A percentile compares a stretch with the other conserved stretches of the same genome.
These are phyloP conservation scores for Caenorhabditis sp. DNA, from an alignment of 2,888 invertebrate species.

Conservation along the genomic window DNA sequence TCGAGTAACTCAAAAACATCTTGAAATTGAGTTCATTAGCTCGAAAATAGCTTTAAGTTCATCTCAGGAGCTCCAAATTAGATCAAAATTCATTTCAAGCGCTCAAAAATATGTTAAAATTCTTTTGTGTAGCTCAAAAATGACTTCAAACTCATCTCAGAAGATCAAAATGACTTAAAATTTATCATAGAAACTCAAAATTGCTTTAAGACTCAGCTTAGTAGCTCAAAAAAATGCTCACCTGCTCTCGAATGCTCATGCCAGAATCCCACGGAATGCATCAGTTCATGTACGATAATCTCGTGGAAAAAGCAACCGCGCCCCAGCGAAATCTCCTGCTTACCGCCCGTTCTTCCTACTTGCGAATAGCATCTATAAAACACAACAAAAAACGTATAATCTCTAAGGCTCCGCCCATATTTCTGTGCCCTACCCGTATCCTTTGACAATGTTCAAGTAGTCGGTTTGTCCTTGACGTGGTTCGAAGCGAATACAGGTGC, in stretches of 20 bases:
- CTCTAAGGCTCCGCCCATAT: background rate
- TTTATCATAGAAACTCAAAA: too few species aligned
- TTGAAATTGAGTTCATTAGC: too few species aligned
- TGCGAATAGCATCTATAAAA: conserved; percentile 69
- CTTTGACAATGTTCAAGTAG: conserved; percentile 70
- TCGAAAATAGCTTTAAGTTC: too few species aligned
- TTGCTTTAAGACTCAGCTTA: too few species aligned
- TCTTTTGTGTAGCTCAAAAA: too few species aligned
- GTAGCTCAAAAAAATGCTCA: conserved; percentile 10
- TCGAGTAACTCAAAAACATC: too few species aligned
- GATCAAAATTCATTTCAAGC: too few species aligned
- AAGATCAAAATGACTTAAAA: too few species aligned
- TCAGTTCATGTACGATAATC: conserved; percentile 69
- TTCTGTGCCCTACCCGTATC: conserved; percentile 59
- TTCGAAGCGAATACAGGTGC: conserved; percentile 71
- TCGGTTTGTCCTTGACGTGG: conserved; percentile 68
- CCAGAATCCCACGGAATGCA: conserved; percentile 69
- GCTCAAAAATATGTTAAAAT: too few species aligned
- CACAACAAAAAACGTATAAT: too few species aligned
- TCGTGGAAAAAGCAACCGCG: conserved; percentile 71
- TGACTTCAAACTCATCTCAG: too few species aligned
- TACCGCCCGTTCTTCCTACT: conserved; percentile 69
- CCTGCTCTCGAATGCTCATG: conserved; percentile 70
- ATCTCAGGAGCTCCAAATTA: too few species aligned
- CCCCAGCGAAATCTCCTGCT: conserved; percentile 67